phyloP scores from a whole-genome alignment of 2,113 vertebrate species.

The Chaetops frenatus region DNA sequence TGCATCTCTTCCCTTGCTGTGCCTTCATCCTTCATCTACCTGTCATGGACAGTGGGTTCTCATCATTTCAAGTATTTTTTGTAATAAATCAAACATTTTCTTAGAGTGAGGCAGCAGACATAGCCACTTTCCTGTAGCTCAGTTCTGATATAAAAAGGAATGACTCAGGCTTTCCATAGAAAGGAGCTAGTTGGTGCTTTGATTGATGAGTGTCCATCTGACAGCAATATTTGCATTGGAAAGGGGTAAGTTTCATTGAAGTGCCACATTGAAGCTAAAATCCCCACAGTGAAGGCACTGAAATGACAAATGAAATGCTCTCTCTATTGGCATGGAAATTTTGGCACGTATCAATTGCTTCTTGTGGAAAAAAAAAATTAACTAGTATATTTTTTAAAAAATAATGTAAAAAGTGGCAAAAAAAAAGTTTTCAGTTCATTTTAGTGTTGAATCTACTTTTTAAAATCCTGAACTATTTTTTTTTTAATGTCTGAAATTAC shows the following conservation, averaged over 20 bases:
- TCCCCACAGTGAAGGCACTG: neutral
- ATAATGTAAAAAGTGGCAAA: neutral
- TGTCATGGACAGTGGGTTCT: neutral
- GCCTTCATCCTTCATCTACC: neutral
- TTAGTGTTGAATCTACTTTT: neutral
- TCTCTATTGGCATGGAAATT: neutral
- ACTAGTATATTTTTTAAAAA: neutral
- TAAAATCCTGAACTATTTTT: neutral
- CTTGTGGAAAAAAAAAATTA: neutral
- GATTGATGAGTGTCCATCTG: neutral
- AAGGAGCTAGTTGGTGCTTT: neutral
- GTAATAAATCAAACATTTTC: neutral
- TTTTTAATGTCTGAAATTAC: neutral
- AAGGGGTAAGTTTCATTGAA: neutral
- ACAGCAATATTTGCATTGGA: neutral
- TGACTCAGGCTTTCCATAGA: neutral
- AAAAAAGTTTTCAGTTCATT: neutral
- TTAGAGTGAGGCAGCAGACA: neutral
- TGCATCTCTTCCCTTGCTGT: neutral
- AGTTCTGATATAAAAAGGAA: neutral
- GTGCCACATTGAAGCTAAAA: neutral
- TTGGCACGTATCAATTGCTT: neutral
- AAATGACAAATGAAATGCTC: neutral
- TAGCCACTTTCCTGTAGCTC: neutral
- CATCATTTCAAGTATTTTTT: neutral